Evolutionary conservation across 2,888 invertebrate species (phyloP).

Genomic region (Globia sparganii): DNA sequence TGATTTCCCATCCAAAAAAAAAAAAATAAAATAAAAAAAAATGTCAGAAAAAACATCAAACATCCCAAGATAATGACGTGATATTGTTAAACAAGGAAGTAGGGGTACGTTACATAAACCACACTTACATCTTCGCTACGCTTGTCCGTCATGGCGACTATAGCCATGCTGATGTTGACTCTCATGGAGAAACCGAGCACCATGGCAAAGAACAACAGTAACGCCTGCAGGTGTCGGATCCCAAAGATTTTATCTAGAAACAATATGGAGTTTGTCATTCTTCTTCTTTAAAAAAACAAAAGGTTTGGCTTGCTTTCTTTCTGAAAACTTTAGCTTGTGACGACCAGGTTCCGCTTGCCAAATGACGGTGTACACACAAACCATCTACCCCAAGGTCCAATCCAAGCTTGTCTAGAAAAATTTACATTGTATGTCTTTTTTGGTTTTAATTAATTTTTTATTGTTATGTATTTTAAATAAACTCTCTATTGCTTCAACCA

Average conservation of each 20-base stretch:
- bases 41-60: too few relatives aligned
- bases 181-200: slow-evolving; percentile 91
- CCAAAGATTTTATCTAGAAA: slow-evolving; percentile 38
- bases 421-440: background rate
- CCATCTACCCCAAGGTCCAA: background rate
- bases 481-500: background rate
- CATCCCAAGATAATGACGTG: background rate
- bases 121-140: slow-evolving; percentile 83
- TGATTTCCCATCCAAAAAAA: too few relatives aligned
- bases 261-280: background rate
- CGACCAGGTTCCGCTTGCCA: too few relatives aligned
- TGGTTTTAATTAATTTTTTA: background rate
- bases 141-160: slow-evolving; percentile 89
- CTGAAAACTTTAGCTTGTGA: background rate
- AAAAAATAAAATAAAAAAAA: too few relatives aligned
- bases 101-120: background rate
- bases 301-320: background rate
- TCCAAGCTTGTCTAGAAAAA: background rate
- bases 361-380: background rate
- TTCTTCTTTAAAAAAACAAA: background rate
- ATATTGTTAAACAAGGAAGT: too few relatives aligned
- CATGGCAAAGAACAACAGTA: slow-evolving; percentile 90
- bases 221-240: slow-evolving; percentile 90
- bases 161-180: slow-evolving; percentile 91
- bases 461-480: background rate